Percentiles rank a stretch among this genome's conserved stretches.
Conservation (phyloP, 2,888 invertebrate species). For the Carterocephalus palaemon region DNA sequence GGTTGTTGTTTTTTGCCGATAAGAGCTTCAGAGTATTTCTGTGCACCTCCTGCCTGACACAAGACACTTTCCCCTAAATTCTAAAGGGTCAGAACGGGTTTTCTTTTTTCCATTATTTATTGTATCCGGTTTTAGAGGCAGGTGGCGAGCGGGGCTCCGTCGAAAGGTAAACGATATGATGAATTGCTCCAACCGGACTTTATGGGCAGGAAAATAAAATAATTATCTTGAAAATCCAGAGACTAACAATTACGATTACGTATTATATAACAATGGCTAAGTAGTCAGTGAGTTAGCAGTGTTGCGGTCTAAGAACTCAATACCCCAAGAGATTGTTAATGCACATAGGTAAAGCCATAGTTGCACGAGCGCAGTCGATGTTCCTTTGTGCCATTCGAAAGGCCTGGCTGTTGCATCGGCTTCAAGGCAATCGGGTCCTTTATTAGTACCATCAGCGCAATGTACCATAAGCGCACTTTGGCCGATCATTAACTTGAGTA, state of each 20-base stretch:
- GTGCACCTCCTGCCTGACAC: constrained; percentile 37
- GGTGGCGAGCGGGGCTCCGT: constrained; percentile 47
- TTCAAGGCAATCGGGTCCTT: constrained; percentile 36
- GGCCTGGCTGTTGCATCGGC: constrained; percentile 30
- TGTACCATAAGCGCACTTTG: constrained; percentile 22
- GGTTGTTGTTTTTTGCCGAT: constrained; percentile 9
- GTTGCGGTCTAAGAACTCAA: too few species aligned
- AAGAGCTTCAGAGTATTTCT: constrained; percentile 8
- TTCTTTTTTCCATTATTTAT: constrained; percentile 59
- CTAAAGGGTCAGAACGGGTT: constrained; percentile 58
- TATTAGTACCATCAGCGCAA: constrained; percentile 35
- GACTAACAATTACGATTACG: not conserved
- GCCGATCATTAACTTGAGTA: constrained; percentile 21
- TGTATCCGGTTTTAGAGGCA: constrained; percentile 68
- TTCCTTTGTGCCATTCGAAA: constrained; percentile 34
- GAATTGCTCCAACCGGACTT: constrained; percentile 38
- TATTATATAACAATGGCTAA: too few species aligned
- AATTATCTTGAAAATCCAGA: not conserved
- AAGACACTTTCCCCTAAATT: constrained; percentile 47
- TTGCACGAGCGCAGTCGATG: constrained; percentile 26
- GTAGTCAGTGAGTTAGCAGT: too few species aligned
- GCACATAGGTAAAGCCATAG: constrained; percentile 11
- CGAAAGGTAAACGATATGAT: constrained; percentile 41
- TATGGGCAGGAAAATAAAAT: constrained; percentile 25
- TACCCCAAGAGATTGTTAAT: too few species aligned